A percentile compares a stretch with the other conserved stretches of the same genome.
Conservation (phyloP, 1,140 invertebrate species). For the Ericerus pela region DNA sequence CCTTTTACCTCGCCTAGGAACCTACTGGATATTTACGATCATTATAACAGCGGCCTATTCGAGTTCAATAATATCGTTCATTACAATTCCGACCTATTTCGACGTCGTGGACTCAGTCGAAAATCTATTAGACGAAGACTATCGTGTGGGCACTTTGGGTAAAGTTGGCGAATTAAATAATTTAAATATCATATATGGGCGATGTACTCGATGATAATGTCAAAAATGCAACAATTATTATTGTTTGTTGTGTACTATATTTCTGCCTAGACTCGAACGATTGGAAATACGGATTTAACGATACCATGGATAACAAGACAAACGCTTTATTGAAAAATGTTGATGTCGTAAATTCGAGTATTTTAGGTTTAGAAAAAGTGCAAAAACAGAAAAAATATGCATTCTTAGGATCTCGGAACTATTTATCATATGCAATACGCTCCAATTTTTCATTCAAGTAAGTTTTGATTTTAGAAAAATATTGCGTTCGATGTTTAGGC, state of each 20-base stretch:
- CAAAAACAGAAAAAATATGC: neutral
- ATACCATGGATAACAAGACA: constrained; percentile 36
- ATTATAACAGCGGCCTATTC: constrained; percentile 64
- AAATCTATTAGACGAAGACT: constrained; percentile 41
- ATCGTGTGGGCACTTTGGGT: constrained; percentile 45
- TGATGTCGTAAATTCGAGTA: constrained; percentile 4
- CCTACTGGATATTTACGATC: constrained; percentile 64
- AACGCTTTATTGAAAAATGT: constrained; percentile 40
- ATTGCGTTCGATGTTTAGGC: neutral
- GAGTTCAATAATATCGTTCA: constrained; percentile 61
- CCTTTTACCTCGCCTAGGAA: constrained; percentile 38
- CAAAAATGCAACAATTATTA: too few species aligned
- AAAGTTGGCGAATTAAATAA: constrained; percentile 20
- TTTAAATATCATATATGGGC: constrained; percentile 9
- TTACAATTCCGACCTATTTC: constrained; percentile 53
- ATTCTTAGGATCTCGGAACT: neutral
- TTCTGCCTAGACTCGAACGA: constrained; percentile 50
- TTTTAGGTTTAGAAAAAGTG: neutral
- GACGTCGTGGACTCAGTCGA: constrained; percentile 45
- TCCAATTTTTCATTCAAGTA: neutral
- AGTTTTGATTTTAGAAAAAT: neutral
- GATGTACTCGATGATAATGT: too few species aligned
- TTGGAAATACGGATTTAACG: constrained; percentile 50
- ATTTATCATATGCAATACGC: neutral
- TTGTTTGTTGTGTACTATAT: too few species aligned